Base-by-base conservation (phyloP, 2,113 vertebrate genomes). In the Sigmodon hispidus region DNA sequence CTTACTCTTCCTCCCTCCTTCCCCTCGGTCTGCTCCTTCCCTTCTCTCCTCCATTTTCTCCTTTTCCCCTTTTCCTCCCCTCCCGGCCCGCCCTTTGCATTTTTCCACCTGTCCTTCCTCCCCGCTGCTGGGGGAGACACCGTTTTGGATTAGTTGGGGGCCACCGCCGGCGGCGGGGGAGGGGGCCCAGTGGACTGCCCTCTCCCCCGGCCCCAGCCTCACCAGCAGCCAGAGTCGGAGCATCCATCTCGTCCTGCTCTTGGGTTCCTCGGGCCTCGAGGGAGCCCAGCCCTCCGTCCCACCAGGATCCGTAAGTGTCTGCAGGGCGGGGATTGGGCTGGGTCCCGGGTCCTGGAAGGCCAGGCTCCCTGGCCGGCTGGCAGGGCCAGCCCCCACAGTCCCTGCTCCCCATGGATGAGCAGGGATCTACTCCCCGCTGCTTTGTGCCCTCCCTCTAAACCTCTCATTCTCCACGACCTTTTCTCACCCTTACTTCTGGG, bases 221-320 rank as follows among this genome's bases (percentile, higher is more conserved):
- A 91, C 95, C 86, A 50, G 92, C 96, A 93, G 95, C 94, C 96
- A 91, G 94, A 80, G 34, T 95, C 91, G 50, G 87, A 95, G 92
- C 94, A 13, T 50, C 55, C 55, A 45, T 72, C 86, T 95, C 84
- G 91, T 90, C 77, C n/a, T n/a, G n/a, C n/a, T n/a, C n/a, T n/a
- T n/a, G n/a, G n/a, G 50, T 63, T 91, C 89, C 79, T 94, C 90
- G 94, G 97, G 96, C 97, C 84, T 97, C 95, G 93, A 97, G 98
- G 98, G 98, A 97, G 95, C 97, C 97, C 95, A 92, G 94, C 95
- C 94, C 96, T 96, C 87, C 94, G 63, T 97, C 97, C 97, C 96
- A 97, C 95, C 97, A 97, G 97, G 97, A 98, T 97, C 97, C 97
- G 97, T 97, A 94, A 97, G 97, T 97, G 96, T 97, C 96, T 97